Evolutionary conservation across 2,113 vertebrate species (phyloP), one percentile per base, ranked within the genome.

Genomic region (Scophthalmus maximus): DNA sequence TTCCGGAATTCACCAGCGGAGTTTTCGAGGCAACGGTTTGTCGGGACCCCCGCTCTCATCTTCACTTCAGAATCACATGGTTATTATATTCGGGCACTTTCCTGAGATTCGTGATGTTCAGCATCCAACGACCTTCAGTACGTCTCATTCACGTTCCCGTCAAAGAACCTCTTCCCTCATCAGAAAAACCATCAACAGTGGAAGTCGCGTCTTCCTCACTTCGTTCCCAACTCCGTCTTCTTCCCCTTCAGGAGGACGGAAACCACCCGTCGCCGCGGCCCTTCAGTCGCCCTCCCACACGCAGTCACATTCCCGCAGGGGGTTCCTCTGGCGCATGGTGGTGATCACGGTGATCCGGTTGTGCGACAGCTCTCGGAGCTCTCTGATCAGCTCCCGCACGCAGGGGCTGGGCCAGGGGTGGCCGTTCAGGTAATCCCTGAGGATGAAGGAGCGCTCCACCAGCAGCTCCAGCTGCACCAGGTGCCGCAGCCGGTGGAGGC

Each of bases 401-500:
- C 65, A 40, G 14, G 86, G 86, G 62, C 86, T 91, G 29, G 89
- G 89, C 89, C 89, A 91, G 1, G 80, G 80, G 71, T 85, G 86
- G 0, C 87, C 82, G 10, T 89, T 88, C 1, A 87, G 64, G 63
- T 87, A 85, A 7, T 90, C 86, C 2, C 86, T 53, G 20, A 87
- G 79, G 42, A 87, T 88, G 63, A 80, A 89, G 0, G 80, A 88
- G 40, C 87, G 82, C 65, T 91, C 87, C 76, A 91, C 89, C 63
- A 91, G 73, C 29, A 91, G 87, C 73, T 91, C 89, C 80, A 91
- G 73, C 5, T 55, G 80, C 68, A 77, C 84, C 86, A 91, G 66
- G 76, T 89, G 86, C 0, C 65, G 73, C 46, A 91, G 76, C 20
- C 79, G 81, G 46, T 87, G 84, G 55, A 91, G 87, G 72, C 78